These are phyloP conservation scores for Pluvianellus socialis DNA, from an alignment of 2,113 vertebrate genomes.

Conservation along the genomic window DNA sequence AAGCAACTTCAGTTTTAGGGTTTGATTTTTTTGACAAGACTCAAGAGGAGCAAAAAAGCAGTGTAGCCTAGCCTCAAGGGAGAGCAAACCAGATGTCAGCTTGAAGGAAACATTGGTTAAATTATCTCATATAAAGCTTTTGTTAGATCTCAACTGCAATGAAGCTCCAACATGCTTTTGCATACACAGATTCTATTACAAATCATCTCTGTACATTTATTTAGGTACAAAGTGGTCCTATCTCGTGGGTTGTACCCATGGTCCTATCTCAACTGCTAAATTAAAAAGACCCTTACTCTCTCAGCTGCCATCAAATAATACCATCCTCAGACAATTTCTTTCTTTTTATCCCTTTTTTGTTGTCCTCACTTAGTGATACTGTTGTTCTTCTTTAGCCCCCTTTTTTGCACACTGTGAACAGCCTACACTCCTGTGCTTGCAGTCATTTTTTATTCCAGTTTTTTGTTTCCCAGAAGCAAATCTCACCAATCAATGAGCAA, in stretches of 20 bases:
- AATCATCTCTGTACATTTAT: background rate
- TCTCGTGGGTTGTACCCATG: background rate
- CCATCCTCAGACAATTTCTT: background rate
- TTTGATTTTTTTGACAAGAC: background rate
- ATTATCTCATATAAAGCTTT: background rate
- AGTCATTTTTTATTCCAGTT: background rate
- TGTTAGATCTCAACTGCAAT: background rate
- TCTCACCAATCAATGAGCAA: background rate
- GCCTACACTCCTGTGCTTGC: background rate
- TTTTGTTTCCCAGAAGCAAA: background rate
- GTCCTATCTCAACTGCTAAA: background rate
- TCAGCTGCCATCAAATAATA: background rate
- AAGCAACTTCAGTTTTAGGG: background rate
- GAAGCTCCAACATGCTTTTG: background rate
- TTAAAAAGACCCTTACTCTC: background rate
- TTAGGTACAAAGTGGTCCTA: background rate
- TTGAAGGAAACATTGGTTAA: slow-evolving; percentile 17
- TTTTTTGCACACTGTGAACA: background rate
- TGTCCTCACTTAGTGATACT: background rate
- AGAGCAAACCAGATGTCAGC: slow-evolving; percentile 14
- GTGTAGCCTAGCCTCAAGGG: background rate
- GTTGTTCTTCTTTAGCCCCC: background rate
- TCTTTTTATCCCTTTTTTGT: background rate
- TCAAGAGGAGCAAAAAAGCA: background rate
- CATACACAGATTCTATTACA: background rate